These are phyloP conservation scores for Clanis bilineata DNA, from an alignment of 2,888 invertebrate species.

Conservation along the genomic window DNA sequence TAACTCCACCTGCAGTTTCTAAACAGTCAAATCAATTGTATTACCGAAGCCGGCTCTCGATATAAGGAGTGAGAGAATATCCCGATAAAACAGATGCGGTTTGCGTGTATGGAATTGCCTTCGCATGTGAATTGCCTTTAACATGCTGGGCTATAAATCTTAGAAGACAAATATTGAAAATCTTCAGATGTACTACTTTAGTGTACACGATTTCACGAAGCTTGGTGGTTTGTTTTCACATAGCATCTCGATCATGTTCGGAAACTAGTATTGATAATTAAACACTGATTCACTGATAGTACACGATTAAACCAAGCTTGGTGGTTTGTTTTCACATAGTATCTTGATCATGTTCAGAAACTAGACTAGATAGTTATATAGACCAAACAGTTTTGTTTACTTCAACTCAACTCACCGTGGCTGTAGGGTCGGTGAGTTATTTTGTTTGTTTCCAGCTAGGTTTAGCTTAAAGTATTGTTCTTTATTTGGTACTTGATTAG, in stretches of 20 bases:
- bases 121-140: neutral
- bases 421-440: too few species aligned
- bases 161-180: conserved; percentile 2
- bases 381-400: too few species aligned
- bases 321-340: neutral
- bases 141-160: neutral
- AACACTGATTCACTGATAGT: too few species aligned
- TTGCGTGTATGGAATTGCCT: neutral
- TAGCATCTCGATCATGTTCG: too few species aligned
- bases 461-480: too few species aligned
- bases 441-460: too few species aligned
- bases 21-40: neutral
- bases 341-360: too few species aligned
- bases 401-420: too few species aligned
- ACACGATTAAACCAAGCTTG: neutral
- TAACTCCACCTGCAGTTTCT: neutral
- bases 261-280: too few species aligned
- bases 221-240: neutral
- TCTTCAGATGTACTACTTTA: neutral
- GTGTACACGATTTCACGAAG: neutral
- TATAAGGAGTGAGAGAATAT: conserved; percentile 1
- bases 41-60: neutral
- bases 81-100: neutral
- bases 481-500: too few species aligned
- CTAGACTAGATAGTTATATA: too few species aligned